Percentiles rank a stretch among this genome's conserved stretches.
phyloP scores from a whole-genome alignment of 2,888 invertebrate genomes.

The Drosophila infuscata region DNA sequence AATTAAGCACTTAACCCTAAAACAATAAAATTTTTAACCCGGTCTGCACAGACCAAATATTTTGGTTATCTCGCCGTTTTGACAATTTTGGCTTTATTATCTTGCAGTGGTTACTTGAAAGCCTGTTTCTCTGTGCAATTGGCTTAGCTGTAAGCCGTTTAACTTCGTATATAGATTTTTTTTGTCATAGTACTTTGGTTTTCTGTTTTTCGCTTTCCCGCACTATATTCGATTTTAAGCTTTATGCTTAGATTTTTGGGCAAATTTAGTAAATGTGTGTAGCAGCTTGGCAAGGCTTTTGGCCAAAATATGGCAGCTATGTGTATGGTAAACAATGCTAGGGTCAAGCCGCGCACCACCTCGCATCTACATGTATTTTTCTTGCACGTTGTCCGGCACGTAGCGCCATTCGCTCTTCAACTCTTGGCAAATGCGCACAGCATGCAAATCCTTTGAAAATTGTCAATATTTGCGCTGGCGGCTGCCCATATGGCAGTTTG shows the following conservation, averaged over 20 bases:
- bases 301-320: constrained; percentile 47
- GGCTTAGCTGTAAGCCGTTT: constrained; percentile 58
- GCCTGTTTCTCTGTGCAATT: constrained; percentile 13
- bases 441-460: constrained; percentile 75
- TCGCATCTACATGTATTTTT: constrained; percentile 51
- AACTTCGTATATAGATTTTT: constrained; percentile 31
- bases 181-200: neutral
- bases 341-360: constrained; percentile 5
- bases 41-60: neutral
- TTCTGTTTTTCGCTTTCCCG: neutral
- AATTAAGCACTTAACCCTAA: neutral
- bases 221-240: constrained; percentile 24
- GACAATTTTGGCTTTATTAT: constrained; percentile 15
- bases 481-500: constrained; percentile 4
- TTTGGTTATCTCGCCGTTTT: neutral
- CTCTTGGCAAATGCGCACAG: constrained; percentile 47
- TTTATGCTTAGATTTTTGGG: constrained; percentile 18
- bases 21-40: neutral
- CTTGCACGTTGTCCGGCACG: constrained; percentile 65
- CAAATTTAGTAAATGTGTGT: constrained; percentile 28
- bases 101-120: constrained; percentile 5
- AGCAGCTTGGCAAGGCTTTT: constrained; percentile 25
- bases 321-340: constrained; percentile 45
- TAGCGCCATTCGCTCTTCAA: constrained; percentile 20
- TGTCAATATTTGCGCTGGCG: constrained; percentile 68